Conservation (phyloP, 2,888 invertebrate genomes). For the Corbicula japonica region DNA sequence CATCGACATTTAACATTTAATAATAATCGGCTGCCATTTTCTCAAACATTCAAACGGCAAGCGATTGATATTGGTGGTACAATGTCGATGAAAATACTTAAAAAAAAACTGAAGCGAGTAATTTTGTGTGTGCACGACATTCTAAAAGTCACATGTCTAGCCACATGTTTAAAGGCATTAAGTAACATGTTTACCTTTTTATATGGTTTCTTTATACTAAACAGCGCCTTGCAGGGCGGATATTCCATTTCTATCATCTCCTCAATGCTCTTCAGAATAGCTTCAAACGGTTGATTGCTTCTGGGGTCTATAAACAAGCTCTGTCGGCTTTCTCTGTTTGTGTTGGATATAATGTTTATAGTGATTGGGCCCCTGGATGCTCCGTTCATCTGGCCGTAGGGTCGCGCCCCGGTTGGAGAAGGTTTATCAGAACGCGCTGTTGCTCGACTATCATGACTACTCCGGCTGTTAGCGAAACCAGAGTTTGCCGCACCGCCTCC, state of each 20-base stretch:
- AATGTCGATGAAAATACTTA: too few relatives aligned
- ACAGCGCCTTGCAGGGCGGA: slow-evolving; percentile 38
- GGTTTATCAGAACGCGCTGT: slow-evolving; percentile 38
- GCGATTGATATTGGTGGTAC: too few relatives aligned
- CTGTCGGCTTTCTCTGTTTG: slow-evolving; percentile 28
- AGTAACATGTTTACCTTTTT: slow-evolving; percentile 40
- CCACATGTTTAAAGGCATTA: background rate
- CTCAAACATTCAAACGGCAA: too few relatives aligned
- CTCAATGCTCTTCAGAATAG: slow-evolving; percentile 32
- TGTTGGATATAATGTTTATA: slow-evolving; percentile 47
- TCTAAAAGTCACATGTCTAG: background rate
- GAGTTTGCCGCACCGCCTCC: slow-evolving; percentile 9
- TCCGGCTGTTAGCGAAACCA: slow-evolving; percentile 23
- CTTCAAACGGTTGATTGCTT: slow-evolving; percentile 44
- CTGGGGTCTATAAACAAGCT: slow-evolving; percentile 48
- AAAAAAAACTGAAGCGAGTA: background rate
- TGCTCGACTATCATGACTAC: slow-evolving; percentile 48
- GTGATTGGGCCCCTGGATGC: slow-evolving; percentile 3
- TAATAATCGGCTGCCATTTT: too few relatives aligned
- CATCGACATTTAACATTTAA: too few relatives aligned
- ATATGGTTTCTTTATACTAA: slow-evolving; percentile 23
- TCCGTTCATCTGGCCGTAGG: slow-evolving; percentile 29
- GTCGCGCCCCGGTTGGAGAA: slow-evolving; percentile 21
- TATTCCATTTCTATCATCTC: slow-evolving; percentile 38
- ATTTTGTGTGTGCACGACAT: background rate